phyloP scores from a whole-genome alignment of 2,888 invertebrate genomes.

The Parnassius mnemosyne region DNA sequence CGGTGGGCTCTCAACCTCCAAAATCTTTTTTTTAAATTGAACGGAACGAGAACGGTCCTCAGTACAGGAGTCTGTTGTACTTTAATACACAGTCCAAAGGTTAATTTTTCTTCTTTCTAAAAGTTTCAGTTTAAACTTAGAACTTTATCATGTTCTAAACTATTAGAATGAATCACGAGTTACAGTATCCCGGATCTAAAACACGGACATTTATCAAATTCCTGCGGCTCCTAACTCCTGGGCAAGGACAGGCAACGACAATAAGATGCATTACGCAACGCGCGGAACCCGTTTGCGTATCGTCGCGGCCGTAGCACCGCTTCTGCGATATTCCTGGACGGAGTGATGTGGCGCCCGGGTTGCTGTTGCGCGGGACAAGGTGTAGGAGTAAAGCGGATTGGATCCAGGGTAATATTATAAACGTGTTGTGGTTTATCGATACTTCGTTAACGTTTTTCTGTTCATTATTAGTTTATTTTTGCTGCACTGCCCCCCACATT shows the following conservation, averaged over 20 bases:
- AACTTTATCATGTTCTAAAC: not conserved
- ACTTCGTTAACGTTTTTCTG: too few species aligned
- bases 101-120: too few species aligned
- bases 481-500: too few species aligned
- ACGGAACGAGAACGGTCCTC: too few species aligned
- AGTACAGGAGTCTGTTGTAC: too few species aligned
- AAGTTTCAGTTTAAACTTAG: too few species aligned
- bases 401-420: too few species aligned
- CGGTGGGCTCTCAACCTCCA: too few species aligned
- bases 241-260: slow-evolving; percentile 11
- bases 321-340: slow-evolving; percentile 20
- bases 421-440: too few species aligned
- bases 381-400: slow-evolving; percentile 6
- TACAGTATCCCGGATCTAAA: slow-evolving; percentile 5
- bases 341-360: slow-evolving; percentile 4
- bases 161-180: not conserved
- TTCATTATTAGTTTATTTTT: too few species aligned
- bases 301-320: slow-evolving; percentile 25
- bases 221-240: slow-evolving; percentile 2
- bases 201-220: slow-evolving; percentile 6
- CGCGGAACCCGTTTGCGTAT: slow-evolving; percentile 33
- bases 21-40: too few species aligned
- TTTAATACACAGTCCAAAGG: too few species aligned
- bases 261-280: slow-evolving; percentile 29
- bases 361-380: not conserved